Percentiles rank a stretch among this genome's conserved stretches.
Conservation (phyloP, 2,113 vertebrate species). For the Saguinus imperator region DNA sequence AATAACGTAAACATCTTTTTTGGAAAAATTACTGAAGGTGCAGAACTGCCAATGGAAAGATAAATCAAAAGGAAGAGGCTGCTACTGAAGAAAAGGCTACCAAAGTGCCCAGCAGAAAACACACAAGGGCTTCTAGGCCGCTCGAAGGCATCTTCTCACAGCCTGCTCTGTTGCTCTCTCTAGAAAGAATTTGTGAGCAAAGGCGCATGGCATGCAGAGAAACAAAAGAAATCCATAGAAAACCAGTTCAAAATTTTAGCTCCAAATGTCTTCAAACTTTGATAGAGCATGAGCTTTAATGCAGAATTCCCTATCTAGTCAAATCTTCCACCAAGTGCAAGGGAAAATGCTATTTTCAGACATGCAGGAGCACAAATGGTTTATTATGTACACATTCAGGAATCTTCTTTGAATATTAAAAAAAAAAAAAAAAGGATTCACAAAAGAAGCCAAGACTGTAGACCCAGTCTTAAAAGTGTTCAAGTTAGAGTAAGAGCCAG, state of each 20-base stretch:
- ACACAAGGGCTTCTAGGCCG: background rate
- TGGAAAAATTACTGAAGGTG: background rate
- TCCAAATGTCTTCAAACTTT: background rate
- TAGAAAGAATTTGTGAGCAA: background rate
- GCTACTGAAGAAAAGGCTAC: background rate
- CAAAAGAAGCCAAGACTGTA: background rate
- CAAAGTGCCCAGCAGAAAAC: background rate
- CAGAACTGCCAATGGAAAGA: background rate
- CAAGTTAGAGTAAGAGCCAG: background rate
- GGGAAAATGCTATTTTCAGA: background rate
- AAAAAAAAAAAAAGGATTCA: background rate
- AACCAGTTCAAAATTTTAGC: background rate
- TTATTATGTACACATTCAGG: background rate
- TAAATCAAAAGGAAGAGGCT: background rate
- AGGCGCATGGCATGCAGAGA: background rate
- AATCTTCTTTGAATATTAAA: background rate
- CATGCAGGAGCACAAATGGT: background rate
- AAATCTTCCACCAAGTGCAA: background rate
- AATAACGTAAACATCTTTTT: background rate
- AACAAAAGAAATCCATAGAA: background rate
- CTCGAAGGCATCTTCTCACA: background rate
- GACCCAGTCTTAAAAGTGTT: background rate
- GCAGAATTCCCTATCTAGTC: background rate
- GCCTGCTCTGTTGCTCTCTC: background rate
- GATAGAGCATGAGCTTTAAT: background rate